Conservation (phyloP, 1,140 invertebrate genomes). For the Oncopeltus fasciatus region DNA sequence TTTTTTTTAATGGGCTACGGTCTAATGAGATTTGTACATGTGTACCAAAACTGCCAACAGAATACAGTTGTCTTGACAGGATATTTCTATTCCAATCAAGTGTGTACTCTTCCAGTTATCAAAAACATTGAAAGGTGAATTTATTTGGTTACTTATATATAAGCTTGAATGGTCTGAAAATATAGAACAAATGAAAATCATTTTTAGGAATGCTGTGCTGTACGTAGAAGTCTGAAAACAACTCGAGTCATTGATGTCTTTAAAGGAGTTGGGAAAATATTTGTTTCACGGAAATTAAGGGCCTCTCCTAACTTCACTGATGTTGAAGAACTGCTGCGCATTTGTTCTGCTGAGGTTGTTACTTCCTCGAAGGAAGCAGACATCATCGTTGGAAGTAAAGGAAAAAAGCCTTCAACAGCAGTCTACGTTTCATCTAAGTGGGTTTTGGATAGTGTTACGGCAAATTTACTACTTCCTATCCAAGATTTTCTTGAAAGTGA, state of each 20-base stretch:
- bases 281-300: conserved; percentile 27
- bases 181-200: too few species aligned
- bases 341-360: conserved; percentile 33
- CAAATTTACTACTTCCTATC: neutral
- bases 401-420: conserved; percentile 22
- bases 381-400: conserved; percentile 32
- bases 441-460: conserved; percentile 31
- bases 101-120: too few species aligned
- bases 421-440: conserved; percentile 32
- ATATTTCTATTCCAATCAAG: too few species aligned
- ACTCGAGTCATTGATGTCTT: conserved; percentile 35
- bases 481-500: neutral
- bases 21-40: too few species aligned
- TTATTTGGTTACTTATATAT: too few species aligned
- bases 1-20: too few species aligned
- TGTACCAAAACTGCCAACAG: too few species aligned
- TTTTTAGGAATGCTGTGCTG: conserved; percentile 33
- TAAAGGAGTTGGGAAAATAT: conserved; percentile 32
- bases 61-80: too few species aligned
- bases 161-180: too few species aligned
- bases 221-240: conserved; percentile 35
- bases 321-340: conserved; percentile 33
- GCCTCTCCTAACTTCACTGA: conserved; percentile 30
- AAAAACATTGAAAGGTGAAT: too few species aligned
- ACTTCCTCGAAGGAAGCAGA: conserved; percentile 29